These are phyloP conservation scores for Andrena haemorrhoa DNA, from an alignment of 2,888 invertebrate genomes.

Conservation along the genomic window DNA sequence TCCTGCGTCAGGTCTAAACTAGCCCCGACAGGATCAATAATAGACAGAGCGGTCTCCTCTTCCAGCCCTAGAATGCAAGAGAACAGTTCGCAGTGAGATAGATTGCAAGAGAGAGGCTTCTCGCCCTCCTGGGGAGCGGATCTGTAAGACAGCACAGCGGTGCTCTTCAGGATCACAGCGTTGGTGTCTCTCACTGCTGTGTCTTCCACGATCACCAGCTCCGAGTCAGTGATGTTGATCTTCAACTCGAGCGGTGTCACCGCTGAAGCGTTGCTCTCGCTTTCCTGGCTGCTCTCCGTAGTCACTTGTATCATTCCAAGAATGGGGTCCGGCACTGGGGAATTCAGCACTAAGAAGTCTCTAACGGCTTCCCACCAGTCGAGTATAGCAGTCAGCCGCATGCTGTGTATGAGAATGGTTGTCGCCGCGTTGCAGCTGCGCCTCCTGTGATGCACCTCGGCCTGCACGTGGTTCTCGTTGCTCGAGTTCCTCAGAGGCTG, in stretches of 20 bases:
- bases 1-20: slow-evolving; percentile 89
- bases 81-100: slow-evolving; percentile 96
- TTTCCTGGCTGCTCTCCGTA: slow-evolving; percentile 66
- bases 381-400: slow-evolving; percentile 96
- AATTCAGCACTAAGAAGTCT: slow-evolving; percentile 90
- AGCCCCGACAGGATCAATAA: slow-evolving; percentile 96
- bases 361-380: slow-evolving; percentile 96
- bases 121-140: slow-evolving; percentile 88
- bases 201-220: slow-evolving; percentile 97
- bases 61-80: slow-evolving; percentile 96
- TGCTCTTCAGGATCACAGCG: slow-evolving; percentile 96
- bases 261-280: slow-evolving; percentile 63
- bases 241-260: slow-evolving; percentile 91
- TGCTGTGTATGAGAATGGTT: slow-evolving; percentile 96
- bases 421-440: slow-evolving; percentile 90
- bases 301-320: slow-evolving; percentile 63
- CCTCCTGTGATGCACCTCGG: slow-evolving; percentile 91
- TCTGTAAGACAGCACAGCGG: slow-evolving; percentile 94
- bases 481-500: slow-evolving; percentile 89
- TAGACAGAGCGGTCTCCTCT: slow-evolving; percentile 96
- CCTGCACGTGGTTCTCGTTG: slow-evolving; percentile 88
- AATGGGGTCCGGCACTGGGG: slow-evolving; percentile 80
- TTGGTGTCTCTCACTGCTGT: slow-evolving; percentile 95
- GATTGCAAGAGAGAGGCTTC: slow-evolving; percentile 93
- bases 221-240: slow-evolving; percentile 97